Conservation (phyloP, 2,797 vertebrate genomes). For the Spinibarbus caldwelli region DNA sequence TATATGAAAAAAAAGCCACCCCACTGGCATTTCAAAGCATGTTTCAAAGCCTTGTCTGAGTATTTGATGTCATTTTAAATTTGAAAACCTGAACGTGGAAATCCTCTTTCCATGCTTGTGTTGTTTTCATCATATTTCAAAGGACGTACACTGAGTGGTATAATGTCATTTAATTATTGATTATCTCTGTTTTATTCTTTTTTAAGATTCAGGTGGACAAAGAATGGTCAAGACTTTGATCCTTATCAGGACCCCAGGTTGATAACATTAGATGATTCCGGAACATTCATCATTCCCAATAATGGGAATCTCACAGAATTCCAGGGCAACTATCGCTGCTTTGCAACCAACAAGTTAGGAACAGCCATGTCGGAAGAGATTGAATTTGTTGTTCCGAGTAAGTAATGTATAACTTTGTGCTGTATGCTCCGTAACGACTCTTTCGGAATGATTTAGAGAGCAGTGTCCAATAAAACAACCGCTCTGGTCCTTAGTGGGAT, state of each 20-base stretch:
- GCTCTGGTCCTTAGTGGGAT: conserved; percentile 60
- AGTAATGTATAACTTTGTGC: conserved; percentile 68
- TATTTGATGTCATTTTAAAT: conserved; percentile 43
- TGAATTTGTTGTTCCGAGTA: conserved; percentile 92
- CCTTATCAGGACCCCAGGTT: conserved; percentile 84
- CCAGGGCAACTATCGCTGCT: conserved; percentile 93
- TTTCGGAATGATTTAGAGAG: conserved; percentile 69
- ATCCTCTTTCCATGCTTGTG: neutral
- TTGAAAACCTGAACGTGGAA: neutral
- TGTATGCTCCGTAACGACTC: conserved; percentile 64
- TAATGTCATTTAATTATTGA: conserved; percentile 10
- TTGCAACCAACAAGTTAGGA: conserved; percentile 87
- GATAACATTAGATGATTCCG: conserved; percentile 81
- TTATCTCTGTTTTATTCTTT: neutral
- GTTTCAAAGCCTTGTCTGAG: conserved; percentile 45
- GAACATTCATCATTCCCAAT: conserved; percentile 92
- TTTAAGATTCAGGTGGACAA: conserved; percentile 91
- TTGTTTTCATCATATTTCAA: conserved; percentile 28
- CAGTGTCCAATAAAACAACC: conserved; percentile 60
- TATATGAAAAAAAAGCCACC: conserved; percentile 31
- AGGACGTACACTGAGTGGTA: neutral
- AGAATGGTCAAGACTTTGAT: conserved; percentile 88
- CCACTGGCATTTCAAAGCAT: conserved; percentile 46
- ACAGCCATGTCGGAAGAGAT: conserved; percentile 92
- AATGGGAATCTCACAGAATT: conserved; percentile 89